Base-by-base conservation (phyloP, 2,888 invertebrate genomes). In the Acanthosepion lycidas region DNA sequence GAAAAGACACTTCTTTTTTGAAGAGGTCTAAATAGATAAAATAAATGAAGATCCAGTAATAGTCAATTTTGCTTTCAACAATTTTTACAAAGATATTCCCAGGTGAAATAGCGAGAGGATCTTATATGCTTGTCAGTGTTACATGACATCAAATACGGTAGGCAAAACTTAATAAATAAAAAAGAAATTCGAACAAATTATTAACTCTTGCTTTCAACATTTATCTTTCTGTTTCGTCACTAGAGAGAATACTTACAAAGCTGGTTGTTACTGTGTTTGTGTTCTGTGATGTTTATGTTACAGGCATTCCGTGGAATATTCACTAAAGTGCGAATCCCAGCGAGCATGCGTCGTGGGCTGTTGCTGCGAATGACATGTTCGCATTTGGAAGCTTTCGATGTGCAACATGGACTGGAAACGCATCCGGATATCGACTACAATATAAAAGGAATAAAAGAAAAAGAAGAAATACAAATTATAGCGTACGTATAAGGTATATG, bases 311-410 rank as follows among this genome's bases (percentile, higher is more conserved):
- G n/a, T 78, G 78, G 78, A 78, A 78, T 78, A 33, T n/a, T 78
- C n/a, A 33, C 78, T 78, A 78, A 78, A n/a, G 78, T 78, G 20
- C n/a, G 78, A 78, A 78, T 33, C 6, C 78, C 78, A 2, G 78
- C n/a, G 78, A 78, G 78, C 78, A 78, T 78, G n/a, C 78, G 78
- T n/a, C 78, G 78, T 78, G 78, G 78, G 78, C 78, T 78, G 15
- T 78, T 78, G 5, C 12, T 78, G n/a, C 15, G 78, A 33, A 78
- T 78, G n/a, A 78, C 78, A 78, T 78, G 78, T 78, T 78, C 78
- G 12, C 78, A 78, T 33, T 33, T 78, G 9, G 78, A 78, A n/a
- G 12, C n/a, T 78, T 78, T 33, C n/a, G 18, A 18, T n/a, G 78
- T 33, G 33, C 78, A 78, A 33, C 78, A 78, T 4, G 78, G 78